Conservation (phyloP, 2,888 invertebrate genomes). For the Drosophila rellima region DNA sequence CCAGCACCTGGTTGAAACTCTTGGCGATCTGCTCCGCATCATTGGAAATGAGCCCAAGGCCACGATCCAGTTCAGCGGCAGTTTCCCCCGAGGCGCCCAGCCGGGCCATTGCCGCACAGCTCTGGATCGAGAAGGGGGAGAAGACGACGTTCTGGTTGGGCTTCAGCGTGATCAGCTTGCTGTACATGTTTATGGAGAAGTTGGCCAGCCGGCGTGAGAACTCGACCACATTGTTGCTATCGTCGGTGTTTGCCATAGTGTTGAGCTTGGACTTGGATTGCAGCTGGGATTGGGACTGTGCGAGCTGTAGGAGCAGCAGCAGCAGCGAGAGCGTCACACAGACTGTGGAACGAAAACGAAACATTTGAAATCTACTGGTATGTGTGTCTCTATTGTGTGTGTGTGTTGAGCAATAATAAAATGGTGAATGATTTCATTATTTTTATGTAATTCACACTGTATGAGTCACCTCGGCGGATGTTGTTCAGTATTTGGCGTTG, state of each 20-base stretch:
- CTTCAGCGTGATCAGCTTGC: constrained; percentile 66
- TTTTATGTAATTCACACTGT: constrained; percentile 68
- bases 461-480: constrained; percentile 71
- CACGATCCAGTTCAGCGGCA: constrained; percentile 87
- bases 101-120: constrained; percentile 90
- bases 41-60: constrained; percentile 87
- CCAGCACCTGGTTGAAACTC: constrained; percentile 75
- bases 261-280: constrained; percentile 2
- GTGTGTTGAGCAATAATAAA: constrained; percentile 15
- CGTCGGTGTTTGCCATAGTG: constrained; percentile 52
- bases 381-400: neutral
- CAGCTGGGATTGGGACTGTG: constrained; percentile 14
- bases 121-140: constrained; percentile 92
- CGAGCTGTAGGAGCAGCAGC: constrained; percentile 41
- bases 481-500: constrained; percentile 40
- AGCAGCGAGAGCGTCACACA: constrained; percentile 47
- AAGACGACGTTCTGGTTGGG: constrained; percentile 89
- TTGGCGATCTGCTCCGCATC: constrained; percentile 68
- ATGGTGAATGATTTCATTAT: constrained; percentile 45
- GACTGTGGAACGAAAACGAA: constrained; percentile 38
- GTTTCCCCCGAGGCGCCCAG: constrained; percentile 90
- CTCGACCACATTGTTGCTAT: constrained; percentile 43
- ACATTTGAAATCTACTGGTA: neutral
- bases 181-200: constrained; percentile 65
- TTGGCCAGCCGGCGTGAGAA: constrained; percentile 65